phyloP scores from a whole-genome alignment of 2,113 vertebrate genomes.

The Hylia prasina region DNA sequence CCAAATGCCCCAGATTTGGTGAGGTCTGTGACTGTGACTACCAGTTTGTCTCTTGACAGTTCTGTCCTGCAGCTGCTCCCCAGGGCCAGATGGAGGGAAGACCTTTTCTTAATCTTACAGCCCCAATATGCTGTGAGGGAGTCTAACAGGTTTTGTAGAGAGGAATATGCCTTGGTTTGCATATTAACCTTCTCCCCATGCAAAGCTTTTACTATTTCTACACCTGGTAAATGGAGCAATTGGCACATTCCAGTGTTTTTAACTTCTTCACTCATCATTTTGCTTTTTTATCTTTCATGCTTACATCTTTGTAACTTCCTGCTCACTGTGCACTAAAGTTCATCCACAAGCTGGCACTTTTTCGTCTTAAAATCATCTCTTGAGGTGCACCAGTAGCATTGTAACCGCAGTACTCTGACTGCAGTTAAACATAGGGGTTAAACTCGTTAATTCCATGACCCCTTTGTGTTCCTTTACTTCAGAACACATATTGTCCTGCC shows the following conservation, averaged over 20 bases:
- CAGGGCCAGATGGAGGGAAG: not conserved
- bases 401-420: not conserved
- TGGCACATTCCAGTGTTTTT: not conserved
- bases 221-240: not conserved
- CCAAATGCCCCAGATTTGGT: not conserved
- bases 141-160: not conserved
- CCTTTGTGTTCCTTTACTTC: not conserved
- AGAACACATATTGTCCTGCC: constrained; percentile 11
- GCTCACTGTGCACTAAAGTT: not conserved
- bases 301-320: constrained; percentile 39
- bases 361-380: constrained; percentile 11
- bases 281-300: not conserved
- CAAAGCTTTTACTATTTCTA: not conserved
- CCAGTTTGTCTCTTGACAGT: not conserved
- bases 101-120: not conserved
- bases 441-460: not conserved
- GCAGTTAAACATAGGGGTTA: not conserved
- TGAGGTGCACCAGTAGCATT: not conserved
- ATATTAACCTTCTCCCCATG: not conserved
- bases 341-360: not conserved
- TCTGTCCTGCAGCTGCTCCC: not conserved
- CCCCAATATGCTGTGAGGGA: not conserved
- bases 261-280: not conserved
- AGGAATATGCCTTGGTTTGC: not conserved
- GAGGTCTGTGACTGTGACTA: not conserved